These are phyloP conservation scores for Trachymyrmex septentrionalis DNA, from an alignment of 1,140 invertebrate genomes.

Conservation along the genomic window DNA sequence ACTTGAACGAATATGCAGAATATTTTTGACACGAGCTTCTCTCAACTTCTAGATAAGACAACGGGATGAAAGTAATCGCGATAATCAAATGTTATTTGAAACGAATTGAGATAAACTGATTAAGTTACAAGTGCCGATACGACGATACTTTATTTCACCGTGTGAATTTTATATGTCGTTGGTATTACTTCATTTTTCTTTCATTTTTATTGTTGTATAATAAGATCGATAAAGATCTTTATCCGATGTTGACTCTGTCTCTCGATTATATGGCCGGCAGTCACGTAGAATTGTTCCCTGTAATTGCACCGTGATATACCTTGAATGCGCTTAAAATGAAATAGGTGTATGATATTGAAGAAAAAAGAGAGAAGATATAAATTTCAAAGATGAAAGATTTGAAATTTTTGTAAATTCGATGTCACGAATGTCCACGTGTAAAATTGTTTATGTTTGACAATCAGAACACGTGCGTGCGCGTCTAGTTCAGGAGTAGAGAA, in stretches of 20 bases:
- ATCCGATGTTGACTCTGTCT: neutral
- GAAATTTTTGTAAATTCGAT: neutral
- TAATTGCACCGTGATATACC: neutral
- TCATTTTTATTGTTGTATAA: neutral
- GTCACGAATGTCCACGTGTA: neutral
- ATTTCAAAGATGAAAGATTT: neutral
- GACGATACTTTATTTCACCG: neutral
- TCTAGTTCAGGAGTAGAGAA: neutral
- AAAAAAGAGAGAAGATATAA: neutral
- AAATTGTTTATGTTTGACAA: too few species aligned
- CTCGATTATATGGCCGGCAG: neutral
- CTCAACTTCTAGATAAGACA: neutral
- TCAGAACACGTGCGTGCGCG: too few species aligned
- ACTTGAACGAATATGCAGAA: neutral
- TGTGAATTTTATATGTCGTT: neutral
- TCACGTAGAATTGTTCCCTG: neutral
- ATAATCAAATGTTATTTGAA: neutral
- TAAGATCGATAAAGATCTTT: neutral
- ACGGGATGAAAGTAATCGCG: neutral
- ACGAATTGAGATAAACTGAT: neutral
- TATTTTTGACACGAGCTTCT: neutral
- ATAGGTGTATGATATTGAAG: neutral
- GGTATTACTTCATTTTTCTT: neutral
- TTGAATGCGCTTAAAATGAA: neutral
- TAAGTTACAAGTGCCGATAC: conserved; percentile 1